Evolutionary conservation across 2,797 vertebrate species (phyloP).

Genomic region (Arnoldichthys spilopterus): DNA sequence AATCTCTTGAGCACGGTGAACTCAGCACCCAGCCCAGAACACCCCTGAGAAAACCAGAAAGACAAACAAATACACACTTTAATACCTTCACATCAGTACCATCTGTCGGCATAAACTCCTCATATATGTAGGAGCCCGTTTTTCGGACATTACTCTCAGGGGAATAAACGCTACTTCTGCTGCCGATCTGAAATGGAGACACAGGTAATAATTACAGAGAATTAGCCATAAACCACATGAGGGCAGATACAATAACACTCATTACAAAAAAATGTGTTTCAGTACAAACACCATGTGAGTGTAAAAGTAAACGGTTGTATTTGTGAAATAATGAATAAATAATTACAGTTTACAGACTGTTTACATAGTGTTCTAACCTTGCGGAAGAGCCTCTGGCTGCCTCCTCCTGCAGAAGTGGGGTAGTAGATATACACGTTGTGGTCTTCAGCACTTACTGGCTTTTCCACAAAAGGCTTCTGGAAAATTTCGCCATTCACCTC

Average conservation of each 20-base stretch:
- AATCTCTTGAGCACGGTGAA: background rate
- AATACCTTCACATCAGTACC: constrained; percentile 90
- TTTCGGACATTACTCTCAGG: constrained; percentile 89
- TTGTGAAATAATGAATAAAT: background rate
- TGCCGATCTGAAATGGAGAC: constrained; percentile 81
- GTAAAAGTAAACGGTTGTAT: background rate
- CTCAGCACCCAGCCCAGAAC: background rate
- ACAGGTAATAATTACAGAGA: background rate
- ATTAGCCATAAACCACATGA: background rate
- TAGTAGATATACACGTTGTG: constrained; percentile 94
- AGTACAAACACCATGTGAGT: no score
- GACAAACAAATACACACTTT: background rate
- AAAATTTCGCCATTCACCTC: constrained; percentile 90
- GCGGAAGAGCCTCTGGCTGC: constrained; percentile 88
- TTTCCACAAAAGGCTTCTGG: constrained; percentile 91
- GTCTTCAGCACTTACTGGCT: constrained; percentile 90
- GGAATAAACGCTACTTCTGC: constrained; percentile 90
- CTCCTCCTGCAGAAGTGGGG: constrained; percentile 88
- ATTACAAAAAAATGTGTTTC: background rate
- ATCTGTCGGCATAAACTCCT: constrained; percentile 92
- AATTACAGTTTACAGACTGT: background rate
- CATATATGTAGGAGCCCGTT: constrained; percentile 90
- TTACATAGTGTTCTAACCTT: constrained; percentile 79
- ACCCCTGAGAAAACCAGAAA: background rate
- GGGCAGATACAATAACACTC: background rate